Evolutionary conservation across 2,888 invertebrate species (phyloP), one percentile per base, ranked within the genome.

Genomic region (Amiota minor): DNA sequence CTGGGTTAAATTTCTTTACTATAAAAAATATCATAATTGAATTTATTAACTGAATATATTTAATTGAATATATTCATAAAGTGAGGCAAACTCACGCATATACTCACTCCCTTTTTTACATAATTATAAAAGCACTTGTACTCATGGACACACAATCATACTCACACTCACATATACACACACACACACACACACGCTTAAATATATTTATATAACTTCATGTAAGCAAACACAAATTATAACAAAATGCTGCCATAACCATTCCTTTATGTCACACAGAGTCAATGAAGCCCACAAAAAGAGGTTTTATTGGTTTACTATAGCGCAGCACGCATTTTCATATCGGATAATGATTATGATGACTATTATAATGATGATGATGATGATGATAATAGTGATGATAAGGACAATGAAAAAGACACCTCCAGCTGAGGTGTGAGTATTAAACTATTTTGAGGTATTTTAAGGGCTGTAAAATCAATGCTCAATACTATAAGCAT

Each of bases 41-140:
- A 86, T 86, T n/a, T n/a, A 82, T 82, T 85, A 86, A 82, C 83
- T 82, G 81, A 83, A 86, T 83, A 80, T 83, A 76, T 86, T 86
- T 83, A 83, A 84, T 86, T 84, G 76, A 86, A 86, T 83, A 75
- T 59, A 16, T 23, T 20, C 59, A 59, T 59, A 59, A 18, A 20
- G n/a, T 62, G 45, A 11, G 14, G 62, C n/a, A 35, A 45, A 35
- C 73, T 35, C 71, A 71, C 72, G 35, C 78, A 71, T 70, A 72
- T 49, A 70, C 62, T 59, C 59, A 59, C 4, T 45, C 12, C 53
- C 4, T 53, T 53, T 53, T n/a, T n/a, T 53, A n/a, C 14, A n/a
- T n/a, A 53, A n/a, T n/a, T 53, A n/a, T n/a, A 9, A 53, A 53
- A 1, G 12, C 53, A 53, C n/a, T 9, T 4, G 12, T 53, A 53